Base-by-base conservation (phyloP, 2,888 invertebrate genomes). In the Cryptocephalus primarius region DNA sequence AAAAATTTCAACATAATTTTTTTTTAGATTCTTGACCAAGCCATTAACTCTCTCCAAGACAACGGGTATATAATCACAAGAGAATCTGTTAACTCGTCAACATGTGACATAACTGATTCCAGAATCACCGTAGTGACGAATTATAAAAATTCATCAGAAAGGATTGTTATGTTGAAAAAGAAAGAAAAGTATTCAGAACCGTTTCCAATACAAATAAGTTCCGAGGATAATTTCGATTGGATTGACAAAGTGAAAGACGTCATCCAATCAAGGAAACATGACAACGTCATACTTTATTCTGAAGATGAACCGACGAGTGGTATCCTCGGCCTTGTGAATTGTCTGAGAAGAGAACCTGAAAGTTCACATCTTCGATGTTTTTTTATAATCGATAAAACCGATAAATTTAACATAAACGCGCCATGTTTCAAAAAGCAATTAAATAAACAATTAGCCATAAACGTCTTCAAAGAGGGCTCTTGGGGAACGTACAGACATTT, bases 291-390 rank as follows among this genome's bases (percentile, higher is more conserved):
- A 1, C 78, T 86, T 12, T 61, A 56, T 43, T 72, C 80, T 1
- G 78, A 83, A 64, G 77, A 80, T 53, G 80, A 84, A 46, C 73
- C 75, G 2, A 71, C 80, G 8, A 88, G 78, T 63, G 97, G 97
- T 10, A 73, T 94, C 1, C 65, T 85, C 58, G 97, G 96, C 13
- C 68, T 86, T 47, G 73, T 81, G 1, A 84, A 84, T 56, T 86
- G 85, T 64, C 63, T 86, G 6, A 68, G 77, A 50, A 75, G 75
- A 57, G 85, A 85, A 64, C 73, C 76, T 1, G 76, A 75, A 42
- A 68, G 69, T 31, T 60, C 62, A 34, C 58, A 65, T 1, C 59
- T 69, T 12, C 64, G 67, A 40, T 68, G 69, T 46, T 66, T 87
- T 8, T 72, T 83, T 14, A 65, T 78, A 48, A 79, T 80, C 39